Conservation (phyloP, 2,888 invertebrate species). For the Acleris emargana region DNA sequence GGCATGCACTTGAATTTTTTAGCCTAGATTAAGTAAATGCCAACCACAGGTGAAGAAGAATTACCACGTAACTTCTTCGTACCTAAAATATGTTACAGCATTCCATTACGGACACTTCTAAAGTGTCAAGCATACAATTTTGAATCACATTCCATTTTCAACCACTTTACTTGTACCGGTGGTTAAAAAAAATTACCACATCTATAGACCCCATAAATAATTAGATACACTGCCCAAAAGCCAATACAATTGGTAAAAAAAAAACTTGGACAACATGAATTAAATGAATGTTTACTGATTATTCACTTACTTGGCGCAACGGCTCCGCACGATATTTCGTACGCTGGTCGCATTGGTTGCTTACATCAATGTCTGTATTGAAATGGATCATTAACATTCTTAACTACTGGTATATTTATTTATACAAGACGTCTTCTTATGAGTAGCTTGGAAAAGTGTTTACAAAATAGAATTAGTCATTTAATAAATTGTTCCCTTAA, state of each 20-base stretch:
- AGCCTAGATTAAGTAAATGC: background rate
- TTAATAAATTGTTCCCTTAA: conserved; percentile 18
- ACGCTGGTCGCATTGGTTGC: no score
- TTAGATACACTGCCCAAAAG: background rate
- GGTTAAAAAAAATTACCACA: background rate
- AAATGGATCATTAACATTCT: background rate
- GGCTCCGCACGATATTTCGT: no score
- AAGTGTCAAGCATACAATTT: background rate
- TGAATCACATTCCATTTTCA: background rate
- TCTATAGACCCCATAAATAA: background rate
- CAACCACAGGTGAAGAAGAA: background rate
- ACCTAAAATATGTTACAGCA: background rate
- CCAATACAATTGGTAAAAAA: background rate
- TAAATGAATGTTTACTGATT: no score
- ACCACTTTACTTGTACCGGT: background rate
- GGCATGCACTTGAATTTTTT: background rate
- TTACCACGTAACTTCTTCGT: background rate
- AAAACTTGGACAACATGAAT: no score
- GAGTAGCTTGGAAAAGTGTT: conserved; percentile 11
- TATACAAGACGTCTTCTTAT: background rate
- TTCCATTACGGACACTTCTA: background rate
- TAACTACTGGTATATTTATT: background rate
- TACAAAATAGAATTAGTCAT: conserved; percentile 18
- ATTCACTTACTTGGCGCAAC: no score
- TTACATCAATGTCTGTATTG: background rate